Percentiles rank a stretch among this genome's conserved stretches.
Conservation (phyloP, 1,140 invertebrate genomes). For the Lordiphosa stackelbergi region DNA sequence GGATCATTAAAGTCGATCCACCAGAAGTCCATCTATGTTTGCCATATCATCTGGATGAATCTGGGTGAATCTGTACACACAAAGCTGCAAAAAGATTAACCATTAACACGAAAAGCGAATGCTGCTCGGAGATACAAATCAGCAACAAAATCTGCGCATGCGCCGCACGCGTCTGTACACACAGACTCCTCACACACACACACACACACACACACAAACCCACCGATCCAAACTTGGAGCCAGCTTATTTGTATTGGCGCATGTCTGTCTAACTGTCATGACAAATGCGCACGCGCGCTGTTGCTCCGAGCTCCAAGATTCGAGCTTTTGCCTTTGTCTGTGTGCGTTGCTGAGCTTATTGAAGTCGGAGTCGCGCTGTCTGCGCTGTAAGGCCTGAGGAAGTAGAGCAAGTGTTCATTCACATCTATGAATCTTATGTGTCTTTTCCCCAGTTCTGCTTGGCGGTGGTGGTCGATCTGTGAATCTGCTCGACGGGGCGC, state of each 20-base stretch:
- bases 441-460: too few species aligned
- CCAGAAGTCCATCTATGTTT: too few species aligned
- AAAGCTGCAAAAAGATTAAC: too few species aligned
- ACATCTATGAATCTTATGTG: too few species aligned
- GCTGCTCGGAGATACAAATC: conserved; percentile 1
- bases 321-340: conserved; percentile 24
- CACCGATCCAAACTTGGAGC: conserved; percentile 1
- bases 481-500: conserved; percentile 9
- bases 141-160: conserved; percentile 50
- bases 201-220: too few species aligned
- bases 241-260: conserved; percentile 40
- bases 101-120: neutral
- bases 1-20: too few species aligned
- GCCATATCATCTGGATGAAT: too few species aligned
- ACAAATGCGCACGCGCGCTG: conserved; percentile 48
- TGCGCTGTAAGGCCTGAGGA: conserved; percentile 49
- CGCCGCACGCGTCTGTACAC: conserved; percentile 53
- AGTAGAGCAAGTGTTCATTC: conserved; percentile 58
- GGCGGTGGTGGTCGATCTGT: neutral
- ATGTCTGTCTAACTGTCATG: conserved; percentile 55
- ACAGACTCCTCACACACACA: conserved; percentile 22
- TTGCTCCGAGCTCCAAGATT: neutral
- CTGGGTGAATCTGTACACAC: too few species aligned
- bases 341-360: conserved; percentile 17
- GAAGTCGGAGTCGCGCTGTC: conserved; percentile 55